Evolutionary conservation across 2,113 vertebrate species (phyloP).

Genomic region (Macroglossus sobrinus): DNA sequence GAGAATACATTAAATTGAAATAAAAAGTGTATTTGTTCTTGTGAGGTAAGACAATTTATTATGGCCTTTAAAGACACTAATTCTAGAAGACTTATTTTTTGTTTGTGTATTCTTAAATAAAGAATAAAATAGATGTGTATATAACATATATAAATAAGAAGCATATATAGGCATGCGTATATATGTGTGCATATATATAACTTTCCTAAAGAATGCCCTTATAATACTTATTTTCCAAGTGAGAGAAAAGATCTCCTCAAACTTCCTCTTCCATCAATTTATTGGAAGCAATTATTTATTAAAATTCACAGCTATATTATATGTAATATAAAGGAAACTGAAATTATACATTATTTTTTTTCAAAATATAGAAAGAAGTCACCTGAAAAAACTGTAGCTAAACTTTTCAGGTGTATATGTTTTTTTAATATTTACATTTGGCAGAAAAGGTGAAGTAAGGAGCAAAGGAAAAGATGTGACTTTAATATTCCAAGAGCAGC

Average conservation of each 20-base stretch:
- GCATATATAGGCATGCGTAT: not conserved
- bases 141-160: not conserved
- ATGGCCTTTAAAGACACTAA: not conserved
- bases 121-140: not conserved
- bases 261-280: not conserved
- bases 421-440: not conserved
- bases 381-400: not conserved
- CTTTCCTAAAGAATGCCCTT: not conserved
- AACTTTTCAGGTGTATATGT: not conserved
- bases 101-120: not conserved
- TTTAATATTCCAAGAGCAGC: not conserved
- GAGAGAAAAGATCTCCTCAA: not conserved
- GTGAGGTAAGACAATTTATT: conserved; percentile 49
- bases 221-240: not conserved
- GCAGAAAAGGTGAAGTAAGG: not conserved
- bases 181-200: not conserved
- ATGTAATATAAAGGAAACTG: not conserved
- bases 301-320: not conserved
- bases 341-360: not conserved
- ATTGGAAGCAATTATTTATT: not conserved
- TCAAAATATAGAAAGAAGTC: not conserved
- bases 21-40: not conserved
- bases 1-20: not conserved
- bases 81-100: conserved; percentile 38
- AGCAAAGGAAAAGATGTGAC: not conserved